Evolutionary conservation across 2,113 vertebrate species (phyloP).

Genomic region (Leptocoma aspasia): DNA sequence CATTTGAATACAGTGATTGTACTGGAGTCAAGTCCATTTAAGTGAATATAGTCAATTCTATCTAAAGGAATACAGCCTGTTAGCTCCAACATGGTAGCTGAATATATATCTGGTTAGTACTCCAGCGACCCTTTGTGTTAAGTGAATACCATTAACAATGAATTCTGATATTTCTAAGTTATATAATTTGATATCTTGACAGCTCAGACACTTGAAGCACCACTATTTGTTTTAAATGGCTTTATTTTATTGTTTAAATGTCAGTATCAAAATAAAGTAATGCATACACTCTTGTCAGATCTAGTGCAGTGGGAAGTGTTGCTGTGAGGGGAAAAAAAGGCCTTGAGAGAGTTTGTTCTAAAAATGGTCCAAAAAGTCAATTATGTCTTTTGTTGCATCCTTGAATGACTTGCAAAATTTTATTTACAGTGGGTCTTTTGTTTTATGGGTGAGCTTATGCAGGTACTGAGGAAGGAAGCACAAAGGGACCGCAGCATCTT

Average conservation of each 20-base stretch:
- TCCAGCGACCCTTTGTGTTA: conserved; percentile 76
- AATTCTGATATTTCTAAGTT: conserved; percentile 80
- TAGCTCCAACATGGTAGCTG: conserved; percentile 67
- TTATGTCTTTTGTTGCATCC: conserved; percentile 64
- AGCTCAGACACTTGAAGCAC: conserved; percentile 78
- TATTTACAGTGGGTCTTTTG: conserved; percentile 65
- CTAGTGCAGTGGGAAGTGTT: conserved; percentile 37
- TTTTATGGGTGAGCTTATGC: conserved; percentile 60
- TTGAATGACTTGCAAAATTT: conserved; percentile 73
- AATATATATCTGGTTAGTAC: conserved; percentile 69
- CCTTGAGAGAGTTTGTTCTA: conserved; percentile 71
- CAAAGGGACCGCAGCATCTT: neutral
- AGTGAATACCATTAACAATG: conserved; percentile 82
- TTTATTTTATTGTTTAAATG: conserved; percentile 84
- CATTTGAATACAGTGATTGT: conserved; percentile 87
- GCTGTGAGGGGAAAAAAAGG: conserved; percentile 19
- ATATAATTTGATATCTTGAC: conserved; percentile 82
- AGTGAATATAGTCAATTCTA: conserved; percentile 76
- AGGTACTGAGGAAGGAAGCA: conserved; percentile 46
- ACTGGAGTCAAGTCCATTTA: conserved; percentile 82
- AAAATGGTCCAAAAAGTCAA: conserved; percentile 74
- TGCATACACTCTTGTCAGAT: conserved; percentile 70
- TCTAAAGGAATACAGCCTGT: conserved; percentile 75
- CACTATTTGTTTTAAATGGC: conserved; percentile 81
- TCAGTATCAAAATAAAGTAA: conserved; percentile 82